phyloP scores from a whole-genome alignment of 2,888 invertebrate genomes.

The Nudaria mundana region DNA sequence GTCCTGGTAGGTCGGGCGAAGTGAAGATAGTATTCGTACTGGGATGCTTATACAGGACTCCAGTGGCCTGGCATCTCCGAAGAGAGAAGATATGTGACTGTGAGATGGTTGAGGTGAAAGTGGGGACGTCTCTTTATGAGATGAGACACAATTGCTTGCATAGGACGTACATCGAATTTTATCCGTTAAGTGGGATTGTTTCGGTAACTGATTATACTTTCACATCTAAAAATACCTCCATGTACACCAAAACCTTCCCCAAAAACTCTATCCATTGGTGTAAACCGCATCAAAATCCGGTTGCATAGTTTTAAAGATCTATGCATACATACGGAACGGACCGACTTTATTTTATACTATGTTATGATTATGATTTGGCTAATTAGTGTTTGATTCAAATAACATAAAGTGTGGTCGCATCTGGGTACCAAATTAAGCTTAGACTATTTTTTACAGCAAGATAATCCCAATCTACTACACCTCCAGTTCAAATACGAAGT shows the following conservation, averaged over 20 bases:
- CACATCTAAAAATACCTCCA: background rate
- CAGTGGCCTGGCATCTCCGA: slow-evolving; percentile 60
- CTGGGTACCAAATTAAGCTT: no score
- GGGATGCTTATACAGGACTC: slow-evolving; percentile 55
- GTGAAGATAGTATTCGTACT: slow-evolving; percentile 64
- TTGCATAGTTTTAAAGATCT: no score
- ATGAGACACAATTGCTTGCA: slow-evolving; percentile 67
- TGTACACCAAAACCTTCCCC: background rate
- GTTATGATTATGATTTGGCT: no score
- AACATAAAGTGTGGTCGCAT: no score
- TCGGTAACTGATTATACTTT: slow-evolving; percentile 44
- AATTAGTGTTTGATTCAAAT: no score
- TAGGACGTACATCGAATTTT: slow-evolving; percentile 54
- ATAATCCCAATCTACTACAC: slow-evolving; percentile 48
- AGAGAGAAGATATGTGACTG: slow-evolving; percentile 72
- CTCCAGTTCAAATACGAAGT: slow-evolving; percentile 53
- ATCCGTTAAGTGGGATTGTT: slow-evolving; percentile 56
- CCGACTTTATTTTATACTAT: no score
- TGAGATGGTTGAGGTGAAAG: slow-evolving; percentile 62
- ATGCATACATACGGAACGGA: no score
- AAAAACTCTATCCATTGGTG: no score
- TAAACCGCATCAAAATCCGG: no score
- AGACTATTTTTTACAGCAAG: slow-evolving; percentile 44
- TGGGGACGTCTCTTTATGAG: slow-evolving; percentile 63
- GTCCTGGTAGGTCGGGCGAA: slow-evolving; percentile 35